Percentiles rank a stretch among this genome's conserved stretches.
These are phyloP conservation scores for Onchidella celtica DNA, from an alignment of 2,888 invertebrate species.

Conservation along the genomic window DNA sequence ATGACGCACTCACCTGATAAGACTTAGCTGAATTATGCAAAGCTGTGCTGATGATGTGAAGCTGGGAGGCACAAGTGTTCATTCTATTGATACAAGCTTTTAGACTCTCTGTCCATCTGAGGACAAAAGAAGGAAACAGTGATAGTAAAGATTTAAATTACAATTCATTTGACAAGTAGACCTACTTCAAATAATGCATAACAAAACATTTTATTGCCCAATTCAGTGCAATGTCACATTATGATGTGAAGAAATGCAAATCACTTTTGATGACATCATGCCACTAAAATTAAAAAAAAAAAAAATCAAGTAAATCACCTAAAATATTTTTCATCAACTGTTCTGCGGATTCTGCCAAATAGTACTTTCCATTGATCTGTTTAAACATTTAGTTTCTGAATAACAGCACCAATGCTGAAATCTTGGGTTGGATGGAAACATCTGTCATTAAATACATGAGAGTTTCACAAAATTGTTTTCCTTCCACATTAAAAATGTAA, in stretches of 20 bases:
- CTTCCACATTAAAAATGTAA: too few relatives aligned
- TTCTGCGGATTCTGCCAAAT: too few relatives aligned
- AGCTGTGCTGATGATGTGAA: slow-evolving; percentile 52
- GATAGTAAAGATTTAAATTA: neutral
- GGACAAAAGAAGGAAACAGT: neutral
- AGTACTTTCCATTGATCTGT: too few relatives aligned
- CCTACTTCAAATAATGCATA: neutral
- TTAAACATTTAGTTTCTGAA: too few relatives aligned
- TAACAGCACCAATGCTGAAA: too few relatives aligned
- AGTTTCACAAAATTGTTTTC: too few relatives aligned
- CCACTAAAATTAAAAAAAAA: neutral
- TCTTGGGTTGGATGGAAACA: too few relatives aligned
- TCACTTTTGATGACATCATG: neutral
- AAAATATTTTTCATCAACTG: too few relatives aligned
- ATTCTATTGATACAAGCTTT: slow-evolving; percentile 19
- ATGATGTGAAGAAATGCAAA: too few relatives aligned
- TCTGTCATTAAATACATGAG: too few relatives aligned
- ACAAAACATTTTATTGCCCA: neutral
- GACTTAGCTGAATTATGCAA: slow-evolving; percentile 49
- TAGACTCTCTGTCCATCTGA: slow-evolving; percentile 16
- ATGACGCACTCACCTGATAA: slow-evolving; percentile 54
- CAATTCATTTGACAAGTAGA: neutral
- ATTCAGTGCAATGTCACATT: too few relatives aligned
- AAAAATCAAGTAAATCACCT: too few relatives aligned
- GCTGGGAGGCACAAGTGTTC: slow-evolving; percentile 48